A percentile compares a stretch with the other conserved stretches of the same genome.
Evolutionary conservation across 1,140 invertebrate genomes (phyloP).

Genomic region (Brachionus plicatilis): DNA sequence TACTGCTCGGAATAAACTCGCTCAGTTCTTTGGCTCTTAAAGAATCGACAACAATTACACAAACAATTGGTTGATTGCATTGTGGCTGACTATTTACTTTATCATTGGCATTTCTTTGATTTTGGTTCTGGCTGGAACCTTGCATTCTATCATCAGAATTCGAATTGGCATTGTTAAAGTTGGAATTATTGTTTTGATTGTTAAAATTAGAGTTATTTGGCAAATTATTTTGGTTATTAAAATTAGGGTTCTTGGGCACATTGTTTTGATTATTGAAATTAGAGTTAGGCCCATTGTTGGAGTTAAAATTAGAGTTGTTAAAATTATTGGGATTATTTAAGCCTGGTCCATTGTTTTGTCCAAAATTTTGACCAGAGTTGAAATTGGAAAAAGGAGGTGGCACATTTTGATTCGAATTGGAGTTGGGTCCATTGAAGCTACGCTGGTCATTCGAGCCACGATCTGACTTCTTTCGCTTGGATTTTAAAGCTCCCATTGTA

Average conservation of each 20-base stretch:
- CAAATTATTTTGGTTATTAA: not conserved
- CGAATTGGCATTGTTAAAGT: not conserved
- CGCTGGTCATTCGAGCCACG: not conserved
- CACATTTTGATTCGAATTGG: not conserved
- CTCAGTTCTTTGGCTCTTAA: not conserved
- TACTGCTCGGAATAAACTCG: not conserved
- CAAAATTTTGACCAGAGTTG: not conserved
- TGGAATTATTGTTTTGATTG: not conserved
- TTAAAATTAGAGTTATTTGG: not conserved
- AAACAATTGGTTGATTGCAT: not conserved
- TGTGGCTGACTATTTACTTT: not conserved
- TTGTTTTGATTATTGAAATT: not conserved
- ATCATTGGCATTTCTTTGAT: not conserved
- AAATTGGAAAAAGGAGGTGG: not conserved
- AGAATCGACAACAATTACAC: slow-evolving; percentile 20
- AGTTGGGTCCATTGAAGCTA: not conserved
- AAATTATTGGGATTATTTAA: not conserved
- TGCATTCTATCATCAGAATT: not conserved
- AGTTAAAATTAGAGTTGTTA: not conserved
- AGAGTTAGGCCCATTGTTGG: not conserved
- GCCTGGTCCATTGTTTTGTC: not conserved
- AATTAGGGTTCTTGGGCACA: not conserved
- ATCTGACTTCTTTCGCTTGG: not conserved
- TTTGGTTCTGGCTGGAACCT: not conserved
- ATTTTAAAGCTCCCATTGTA: not conserved